Evolutionary conservation across 1,140 invertebrate genomes (phyloP), one percentile per base, ranked within the genome.

Genomic region (Sminthurinus signatus): DNA sequence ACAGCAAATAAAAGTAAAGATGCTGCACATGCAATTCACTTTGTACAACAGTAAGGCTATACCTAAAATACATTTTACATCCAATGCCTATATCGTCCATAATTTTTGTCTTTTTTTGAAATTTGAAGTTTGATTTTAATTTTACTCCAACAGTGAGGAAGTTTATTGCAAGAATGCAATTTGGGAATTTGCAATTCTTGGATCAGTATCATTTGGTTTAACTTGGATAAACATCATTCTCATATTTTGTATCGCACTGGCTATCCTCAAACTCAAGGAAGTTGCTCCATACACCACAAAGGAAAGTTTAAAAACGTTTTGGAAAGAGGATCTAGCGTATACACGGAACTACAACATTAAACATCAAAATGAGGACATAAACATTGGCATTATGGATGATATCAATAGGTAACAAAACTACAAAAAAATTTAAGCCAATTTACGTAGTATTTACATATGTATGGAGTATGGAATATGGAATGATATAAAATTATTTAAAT

Each of bases 231-330:
- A 93, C 75, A 88, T 93, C 31, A 81, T 86, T 70, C 89, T 88
- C 75, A 92, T 93, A 73, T 86, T 92, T 72, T 82, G 89, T 65
- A 87, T 87, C 25, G 88, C 88, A 1, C 84, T 91, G 68, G 81
- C 89, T 61, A 84, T 91, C 21, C 74, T 92, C 25, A 91, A 91
- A 82, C 84, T 92, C 60, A 93, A 93, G 76, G 89, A 91, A 79
- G 88, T 92, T 0, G 88, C 88, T 0, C 89, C 89, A 0, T 86
- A 88, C 59, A 87, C 86, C 0, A 87, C 86, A 1, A 84, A 84
- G 55, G 83, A 86, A 43, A 83, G 85, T 74, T 78, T 88, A 29
- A 81, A 84, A 67, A 76, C 86, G 58, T 93, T 92, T 74, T 92
- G 88, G 88, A 85, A 87, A 72, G 83, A 85, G 64, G 86, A 92